Evolutionary conservation across 1,140 invertebrate species (phyloP), one percentile per base, ranked within the genome.

Genomic region (Apis laboriosa): DNA sequence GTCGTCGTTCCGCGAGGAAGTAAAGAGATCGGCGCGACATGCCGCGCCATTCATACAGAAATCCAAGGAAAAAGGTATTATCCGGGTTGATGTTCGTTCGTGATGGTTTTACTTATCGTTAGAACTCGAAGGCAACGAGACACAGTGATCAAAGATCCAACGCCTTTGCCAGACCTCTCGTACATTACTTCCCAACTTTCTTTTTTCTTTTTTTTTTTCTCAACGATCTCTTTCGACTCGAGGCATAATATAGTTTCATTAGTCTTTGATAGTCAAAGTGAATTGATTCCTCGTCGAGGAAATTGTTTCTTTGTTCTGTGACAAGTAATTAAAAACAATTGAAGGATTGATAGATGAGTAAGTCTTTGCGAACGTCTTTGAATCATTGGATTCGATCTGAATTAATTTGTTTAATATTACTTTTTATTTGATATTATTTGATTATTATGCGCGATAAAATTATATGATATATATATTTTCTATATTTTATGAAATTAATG

Each of bases 61-160:
- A 53, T 11, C 75, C n/a, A 9, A n/a, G 19, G 43, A 55, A 73
- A 43, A 19, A 19, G 28, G 60, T 24, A 81, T 77, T 85, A 85
- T 13, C 74, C 76, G 68, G 21, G 53, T 61, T 51, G 51, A 19
- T 56, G 60, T 73, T 72, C 19, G 21, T 1, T 60, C 58, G 28
- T 15, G 21, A 34, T 28, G 12, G 55, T 68, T 74, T 84, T 79
- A 75, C 75, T 75, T 85, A 83, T 74, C 80, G 56, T 83, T 61
- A 70, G 51, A 74, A 24, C 60, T 34, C 53, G 51, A 43, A 49
- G 12, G 11, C 19, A 21, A 34, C 15, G 66, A 7, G 84, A 60
- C 67, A 68, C 21, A 53, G 34, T 73, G 58, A 81, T 86, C 70
- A 85, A 75, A 86, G 75, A 82, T 63, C 34, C 77, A 66, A 49